Conservation (phyloP, 2,797 vertebrate species). For the Parauchenoglanis ngamensis region DNA sequence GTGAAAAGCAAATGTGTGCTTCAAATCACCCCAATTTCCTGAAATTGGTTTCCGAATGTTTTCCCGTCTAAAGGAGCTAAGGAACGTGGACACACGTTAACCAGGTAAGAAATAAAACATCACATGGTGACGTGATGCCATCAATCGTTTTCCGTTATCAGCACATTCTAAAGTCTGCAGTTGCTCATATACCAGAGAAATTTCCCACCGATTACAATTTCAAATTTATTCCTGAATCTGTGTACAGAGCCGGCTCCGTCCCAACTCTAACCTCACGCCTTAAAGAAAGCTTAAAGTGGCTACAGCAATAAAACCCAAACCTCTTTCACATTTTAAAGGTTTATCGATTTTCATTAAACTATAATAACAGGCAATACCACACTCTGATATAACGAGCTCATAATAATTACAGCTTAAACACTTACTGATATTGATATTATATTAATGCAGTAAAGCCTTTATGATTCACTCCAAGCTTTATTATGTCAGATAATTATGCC, state of each 20-base stretch:
- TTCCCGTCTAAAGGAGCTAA: not conserved
- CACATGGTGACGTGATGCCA: not conserved
- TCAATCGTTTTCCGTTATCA: not conserved
- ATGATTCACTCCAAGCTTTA: not conserved
- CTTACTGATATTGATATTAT: not conserved
- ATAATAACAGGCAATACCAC: not conserved
- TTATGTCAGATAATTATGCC: not conserved
- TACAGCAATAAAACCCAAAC: not conserved
- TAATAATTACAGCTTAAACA: constrained; percentile 18
- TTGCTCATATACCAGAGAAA: not conserved
- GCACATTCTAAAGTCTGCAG: not conserved
- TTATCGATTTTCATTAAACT: constrained; percentile 11
- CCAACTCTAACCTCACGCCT: not conserved
- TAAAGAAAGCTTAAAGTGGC: not conserved
- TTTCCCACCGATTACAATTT: not conserved
- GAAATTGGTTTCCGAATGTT: too few species aligned
- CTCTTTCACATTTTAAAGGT: not conserved
- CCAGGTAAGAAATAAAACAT: not conserved
- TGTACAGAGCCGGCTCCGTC: not conserved
- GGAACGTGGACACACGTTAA: too few species aligned
- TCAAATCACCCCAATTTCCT: not conserved
- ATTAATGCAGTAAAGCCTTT: constrained; percentile 3
- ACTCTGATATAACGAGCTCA: not conserved
- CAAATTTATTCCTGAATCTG: not conserved
- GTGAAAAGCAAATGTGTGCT: not conserved